These are phyloP conservation scores for Phasianus colchicus DNA, from an alignment of 2,113 vertebrate species.

Conservation along the genomic window DNA sequence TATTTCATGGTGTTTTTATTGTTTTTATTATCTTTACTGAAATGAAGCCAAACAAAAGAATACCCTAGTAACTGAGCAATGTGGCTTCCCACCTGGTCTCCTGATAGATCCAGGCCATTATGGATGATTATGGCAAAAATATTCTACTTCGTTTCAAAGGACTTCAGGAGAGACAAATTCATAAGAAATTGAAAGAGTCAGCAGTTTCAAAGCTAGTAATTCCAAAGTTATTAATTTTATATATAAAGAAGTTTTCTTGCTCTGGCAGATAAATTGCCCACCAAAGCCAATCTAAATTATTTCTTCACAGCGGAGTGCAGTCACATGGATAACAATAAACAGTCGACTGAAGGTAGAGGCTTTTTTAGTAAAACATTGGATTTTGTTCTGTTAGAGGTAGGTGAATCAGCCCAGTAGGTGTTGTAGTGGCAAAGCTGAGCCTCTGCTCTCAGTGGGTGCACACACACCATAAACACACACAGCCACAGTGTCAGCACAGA, in stretches of 20 bases:
- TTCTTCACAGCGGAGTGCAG: not conserved
- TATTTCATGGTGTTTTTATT: constrained; percentile 28
- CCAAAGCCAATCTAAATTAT: not conserved
- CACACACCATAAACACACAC: accelerated
- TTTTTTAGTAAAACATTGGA: not conserved
- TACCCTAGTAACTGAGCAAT: not conserved
- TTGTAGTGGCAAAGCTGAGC: not conserved
- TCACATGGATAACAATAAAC: not conserved
- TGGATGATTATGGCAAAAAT: not conserved
- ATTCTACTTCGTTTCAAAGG: not conserved
- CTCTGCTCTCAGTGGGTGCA: not conserved
- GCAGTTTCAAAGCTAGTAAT: not conserved
- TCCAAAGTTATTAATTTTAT: not conserved
- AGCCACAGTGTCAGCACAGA: not conserved
- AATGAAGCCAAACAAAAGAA: not conserved
- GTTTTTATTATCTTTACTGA: constrained; percentile 3
- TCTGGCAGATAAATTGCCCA: not conserved
- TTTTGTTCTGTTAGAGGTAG: not conserved
- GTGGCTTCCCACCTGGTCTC: not conserved
- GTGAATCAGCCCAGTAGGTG: not conserved
- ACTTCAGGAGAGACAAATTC: not conserved
- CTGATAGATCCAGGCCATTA: not conserved
- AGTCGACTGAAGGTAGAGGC: not conserved
- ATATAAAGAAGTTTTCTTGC: not conserved
- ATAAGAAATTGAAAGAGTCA: not conserved